phyloP scores from a whole-genome alignment of 2,888 invertebrate genomes.

The Mactromeris polynyma region DNA sequence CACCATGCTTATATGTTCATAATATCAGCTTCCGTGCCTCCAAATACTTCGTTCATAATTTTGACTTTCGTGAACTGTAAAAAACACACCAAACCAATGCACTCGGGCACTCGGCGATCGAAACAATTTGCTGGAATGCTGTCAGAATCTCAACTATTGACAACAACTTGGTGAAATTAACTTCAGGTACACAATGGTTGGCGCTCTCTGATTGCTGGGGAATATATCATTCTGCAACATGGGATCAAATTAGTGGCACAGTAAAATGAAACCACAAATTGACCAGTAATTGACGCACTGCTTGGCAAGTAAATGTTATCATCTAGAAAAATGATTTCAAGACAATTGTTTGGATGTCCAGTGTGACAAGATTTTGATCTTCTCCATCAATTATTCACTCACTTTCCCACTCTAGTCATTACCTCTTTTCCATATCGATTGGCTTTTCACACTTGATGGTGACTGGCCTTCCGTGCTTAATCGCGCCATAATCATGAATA shows the following conservation, averaged over 20 bases:
- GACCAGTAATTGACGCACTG: not conserved
- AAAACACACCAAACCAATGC: too few relatives aligned
- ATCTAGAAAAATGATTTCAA: conserved; percentile 11
- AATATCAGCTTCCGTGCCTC: too few relatives aligned
- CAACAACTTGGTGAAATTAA: too few relatives aligned
- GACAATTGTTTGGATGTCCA: conserved; percentile 21
- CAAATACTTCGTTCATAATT: too few relatives aligned
- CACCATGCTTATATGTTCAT: too few relatives aligned
- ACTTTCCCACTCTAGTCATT: conserved; percentile 22
- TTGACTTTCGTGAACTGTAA: too few relatives aligned
- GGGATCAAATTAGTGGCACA: not conserved
- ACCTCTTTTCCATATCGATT: conserved; percentile 39
- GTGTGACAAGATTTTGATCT: conserved; percentile 17
- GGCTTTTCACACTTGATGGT: conserved; percentile 7
- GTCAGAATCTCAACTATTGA: too few relatives aligned
- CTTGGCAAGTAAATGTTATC: conserved; percentile 4
- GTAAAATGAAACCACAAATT: not conserved
- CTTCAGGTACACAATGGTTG: not conserved
- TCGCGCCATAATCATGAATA: conserved; percentile 14
- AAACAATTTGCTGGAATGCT: too few relatives aligned
- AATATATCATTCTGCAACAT: not conserved
- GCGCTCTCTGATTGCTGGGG: not conserved
- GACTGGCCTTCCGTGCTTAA: conserved; percentile 24
- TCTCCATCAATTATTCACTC: conserved; percentile 33
- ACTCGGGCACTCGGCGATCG: too few relatives aligned